These are phyloP conservation scores for Endomychus coccineus DNA, from an alignment of 2,888 invertebrate species.

Conservation along the genomic window DNA sequence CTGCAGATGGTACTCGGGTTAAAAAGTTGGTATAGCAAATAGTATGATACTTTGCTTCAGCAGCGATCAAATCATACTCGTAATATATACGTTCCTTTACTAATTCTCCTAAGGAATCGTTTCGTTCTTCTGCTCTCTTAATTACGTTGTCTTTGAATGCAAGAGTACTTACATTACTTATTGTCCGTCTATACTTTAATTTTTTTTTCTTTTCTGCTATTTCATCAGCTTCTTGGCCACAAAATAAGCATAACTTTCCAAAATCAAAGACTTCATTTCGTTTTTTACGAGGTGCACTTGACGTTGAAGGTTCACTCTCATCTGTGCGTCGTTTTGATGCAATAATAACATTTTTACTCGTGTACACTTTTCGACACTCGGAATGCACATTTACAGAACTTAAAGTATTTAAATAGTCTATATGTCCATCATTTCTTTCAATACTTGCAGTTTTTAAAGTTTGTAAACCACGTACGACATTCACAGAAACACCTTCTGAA, in stretches of 20 bases:
- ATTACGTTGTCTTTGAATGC: slow-evolving; percentile 35
- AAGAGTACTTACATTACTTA: slow-evolving; percentile 32
- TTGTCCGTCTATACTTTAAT: slow-evolving; percentile 27
- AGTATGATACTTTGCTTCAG: slow-evolving; percentile 34
- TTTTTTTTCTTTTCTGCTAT: slow-evolving; percentile 8
- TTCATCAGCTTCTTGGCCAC: too few relatives aligned
- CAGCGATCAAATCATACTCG: slow-evolving; percentile 23
- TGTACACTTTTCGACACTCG: slow-evolving; percentile 17
- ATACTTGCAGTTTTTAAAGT: slow-evolving; percentile 21
- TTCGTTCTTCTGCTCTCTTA: slow-evolving; percentile 35
- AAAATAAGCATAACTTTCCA: too few relatives aligned
- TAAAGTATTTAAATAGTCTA: slow-evolving; percentile 20
- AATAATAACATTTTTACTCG: slow-evolving; percentile 3
- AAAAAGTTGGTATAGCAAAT: slow-evolving; percentile 36
- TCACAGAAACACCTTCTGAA: slow-evolving; percentile 19
- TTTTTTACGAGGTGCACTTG: too few relatives aligned
- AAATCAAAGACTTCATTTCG: too few relatives aligned
- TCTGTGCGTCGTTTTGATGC: background rate
- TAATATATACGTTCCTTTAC: slow-evolving; percentile 24
- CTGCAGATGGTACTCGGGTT: slow-evolving; percentile 25
- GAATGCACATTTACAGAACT: slow-evolving; percentile 21
- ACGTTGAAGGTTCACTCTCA: too few relatives aligned
- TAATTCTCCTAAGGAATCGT: slow-evolving; percentile 25
- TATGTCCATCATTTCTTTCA: slow-evolving; percentile 22
- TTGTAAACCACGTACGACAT: slow-evolving; percentile 21